Percentiles rank a stretch among this genome's conserved stretches.
Evolutionary conservation across 2,113 vertebrate species (phyloP).

Genomic region (Pedionomus torquatus): DNA sequence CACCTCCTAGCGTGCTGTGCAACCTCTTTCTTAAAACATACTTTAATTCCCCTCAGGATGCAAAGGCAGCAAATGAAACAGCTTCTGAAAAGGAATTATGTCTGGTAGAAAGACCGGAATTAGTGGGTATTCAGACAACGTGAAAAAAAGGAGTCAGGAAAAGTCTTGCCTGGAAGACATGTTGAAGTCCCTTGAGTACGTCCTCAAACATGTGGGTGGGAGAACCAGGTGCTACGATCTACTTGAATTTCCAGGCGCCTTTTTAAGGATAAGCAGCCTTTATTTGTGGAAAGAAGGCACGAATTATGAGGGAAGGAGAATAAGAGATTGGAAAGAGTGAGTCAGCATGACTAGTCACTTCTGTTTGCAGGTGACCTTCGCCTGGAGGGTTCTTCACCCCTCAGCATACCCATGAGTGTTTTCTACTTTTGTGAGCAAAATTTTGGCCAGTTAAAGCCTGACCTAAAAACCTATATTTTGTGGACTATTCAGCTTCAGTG

Average conservation of each 20-base stretch:
- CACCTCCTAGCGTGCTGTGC: background rate
- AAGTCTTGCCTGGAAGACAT: background rate
- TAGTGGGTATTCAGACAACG: background rate
- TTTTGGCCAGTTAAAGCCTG: background rate
- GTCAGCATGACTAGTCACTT: rapidly evolving
- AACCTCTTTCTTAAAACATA: background rate
- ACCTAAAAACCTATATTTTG: background rate
- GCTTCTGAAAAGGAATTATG: background rate
- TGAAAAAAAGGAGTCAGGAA: background rate
- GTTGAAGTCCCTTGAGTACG: background rate
- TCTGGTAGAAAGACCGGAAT: background rate
- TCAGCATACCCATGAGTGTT: rapidly evolving
- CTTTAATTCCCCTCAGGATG: background rate
- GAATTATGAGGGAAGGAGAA: background rate
- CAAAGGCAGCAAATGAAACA: background rate
- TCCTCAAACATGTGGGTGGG: background rate
- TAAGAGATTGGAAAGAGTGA: background rate
- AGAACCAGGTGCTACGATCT: background rate
- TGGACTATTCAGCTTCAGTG: rapidly evolving
- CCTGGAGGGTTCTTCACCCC: background rate
- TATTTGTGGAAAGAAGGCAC: background rate
- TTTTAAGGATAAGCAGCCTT: background rate
- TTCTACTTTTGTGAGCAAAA: background rate
- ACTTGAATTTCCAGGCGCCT: background rate
- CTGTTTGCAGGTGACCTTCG: background rate